These are phyloP conservation scores for Trichoplax adhaerens DNA, from an alignment of 37 sponge, comb jelly and placozoan genomes.

Conservation along the genomic window DNA sequence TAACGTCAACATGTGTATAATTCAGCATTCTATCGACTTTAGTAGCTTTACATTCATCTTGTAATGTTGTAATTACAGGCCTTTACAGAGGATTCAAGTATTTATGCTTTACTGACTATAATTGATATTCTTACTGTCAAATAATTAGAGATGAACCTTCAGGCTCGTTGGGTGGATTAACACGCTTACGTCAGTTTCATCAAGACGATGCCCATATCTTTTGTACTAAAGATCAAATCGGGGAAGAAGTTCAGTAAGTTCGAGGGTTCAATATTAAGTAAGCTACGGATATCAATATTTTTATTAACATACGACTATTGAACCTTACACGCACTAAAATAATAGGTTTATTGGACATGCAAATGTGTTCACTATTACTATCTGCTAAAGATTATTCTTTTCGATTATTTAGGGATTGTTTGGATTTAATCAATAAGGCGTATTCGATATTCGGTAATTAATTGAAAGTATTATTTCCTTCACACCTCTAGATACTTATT, in stretches of 20 bases:
- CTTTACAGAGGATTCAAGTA: too few relatives aligned
- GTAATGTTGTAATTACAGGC: too few relatives aligned
- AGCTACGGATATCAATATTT: too few relatives aligned
- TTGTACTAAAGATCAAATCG: constrained; percentile 10
- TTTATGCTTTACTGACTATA: too few relatives aligned
- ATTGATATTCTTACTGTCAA: not conserved
- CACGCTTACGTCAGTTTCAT: constrained; percentile 10
- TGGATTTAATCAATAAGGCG: constrained; percentile 3
- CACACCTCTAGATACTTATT: too few relatives aligned
- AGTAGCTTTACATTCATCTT: too few relatives aligned
- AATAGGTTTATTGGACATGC: too few relatives aligned
- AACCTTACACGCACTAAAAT: too few relatives aligned
- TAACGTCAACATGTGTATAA: too few relatives aligned
- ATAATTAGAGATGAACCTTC: constrained; percentile 3
- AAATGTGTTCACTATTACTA: not conserved
- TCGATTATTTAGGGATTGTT: not conserved
- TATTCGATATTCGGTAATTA: not conserved
- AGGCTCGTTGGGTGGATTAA: constrained; percentile 11
- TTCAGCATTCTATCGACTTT: too few relatives aligned
- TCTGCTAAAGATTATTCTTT: not conserved
- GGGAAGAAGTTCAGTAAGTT: constrained; percentile 1
- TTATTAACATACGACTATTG: too few relatives aligned
- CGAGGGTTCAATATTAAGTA: not conserved
- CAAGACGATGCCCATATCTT: constrained; percentile 22
- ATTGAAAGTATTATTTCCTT: too few relatives aligned